Evolutionary conservation across 2,113 vertebrate genomes (phyloP).

Genomic region (Oenanthe oenanthe): DNA sequence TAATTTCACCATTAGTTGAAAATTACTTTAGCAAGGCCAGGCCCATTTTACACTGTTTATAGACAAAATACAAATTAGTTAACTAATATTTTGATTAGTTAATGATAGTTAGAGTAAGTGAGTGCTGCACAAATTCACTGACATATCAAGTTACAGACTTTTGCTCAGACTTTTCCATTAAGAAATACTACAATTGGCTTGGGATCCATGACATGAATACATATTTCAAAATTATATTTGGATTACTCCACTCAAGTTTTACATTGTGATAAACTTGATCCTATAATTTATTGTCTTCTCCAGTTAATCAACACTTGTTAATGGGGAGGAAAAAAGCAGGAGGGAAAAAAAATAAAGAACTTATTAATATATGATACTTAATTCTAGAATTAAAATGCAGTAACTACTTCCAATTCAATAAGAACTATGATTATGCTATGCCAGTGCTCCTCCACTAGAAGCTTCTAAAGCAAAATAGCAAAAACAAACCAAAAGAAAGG

Average conservation of each 20-base stretch:
- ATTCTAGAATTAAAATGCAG: background rate
- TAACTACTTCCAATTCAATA: background rate
- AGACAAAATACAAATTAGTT: background rate
- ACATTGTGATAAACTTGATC: background rate
- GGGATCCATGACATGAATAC: background rate
- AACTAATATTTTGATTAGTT: background rate
- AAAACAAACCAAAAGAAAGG: background rate
- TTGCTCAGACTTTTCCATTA: background rate
- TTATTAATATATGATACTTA: background rate
- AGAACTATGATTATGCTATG: background rate
- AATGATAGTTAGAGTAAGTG: background rate
- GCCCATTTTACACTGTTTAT: background rate
- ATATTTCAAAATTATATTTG: constrained; percentile 9
- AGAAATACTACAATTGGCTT: constrained; percentile 9
- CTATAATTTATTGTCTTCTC: background rate
- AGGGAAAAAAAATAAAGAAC: background rate
- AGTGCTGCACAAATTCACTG: background rate
- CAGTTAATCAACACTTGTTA: background rate
- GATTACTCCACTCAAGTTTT: constrained; percentile 9
- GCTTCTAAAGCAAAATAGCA: background rate
- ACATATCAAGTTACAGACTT: background rate
- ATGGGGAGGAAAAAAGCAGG: background rate
- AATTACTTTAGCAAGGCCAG: background rate
- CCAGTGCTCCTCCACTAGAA: background rate
- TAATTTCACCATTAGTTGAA: background rate